phyloP scores from a whole-genome alignment of 2,797 vertebrate species.

The Xiphophorus birchmanni region DNA sequence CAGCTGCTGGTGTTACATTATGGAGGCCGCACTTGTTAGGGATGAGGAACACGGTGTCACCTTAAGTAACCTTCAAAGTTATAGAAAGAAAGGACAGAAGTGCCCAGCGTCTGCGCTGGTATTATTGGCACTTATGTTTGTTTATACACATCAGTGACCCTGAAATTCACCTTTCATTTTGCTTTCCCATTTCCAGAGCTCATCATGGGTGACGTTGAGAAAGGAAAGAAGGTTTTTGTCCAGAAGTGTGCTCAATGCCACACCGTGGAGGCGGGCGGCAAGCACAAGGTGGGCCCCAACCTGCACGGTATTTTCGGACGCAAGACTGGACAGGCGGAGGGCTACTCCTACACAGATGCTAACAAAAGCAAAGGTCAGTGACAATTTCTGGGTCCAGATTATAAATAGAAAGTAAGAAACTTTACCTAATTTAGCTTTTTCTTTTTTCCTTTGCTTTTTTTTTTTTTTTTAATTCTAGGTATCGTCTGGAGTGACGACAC shows the following conservation, averaged over 20 bases:
- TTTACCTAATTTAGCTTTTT: background rate
- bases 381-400: background rate
- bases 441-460: background rate
- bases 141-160: background rate
- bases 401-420: background rate
- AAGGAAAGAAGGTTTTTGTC: slow-evolving; percentile 85
- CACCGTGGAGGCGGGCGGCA: slow-evolving; percentile 83
- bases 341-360: slow-evolving; percentile 84
- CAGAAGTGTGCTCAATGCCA: slow-evolving; percentile 87
- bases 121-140: background rate
- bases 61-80: slow-evolving; percentile 62
- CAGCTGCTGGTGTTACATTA: background rate
- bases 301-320: slow-evolving; percentile 83
- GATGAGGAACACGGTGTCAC: background rate
- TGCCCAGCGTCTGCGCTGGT: background rate
- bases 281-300: slow-evolving; percentile 85
- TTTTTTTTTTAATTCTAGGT: slow-evolving; percentile 59
- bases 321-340: slow-evolving; percentile 81
- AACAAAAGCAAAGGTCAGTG: slow-evolving; percentile 88
- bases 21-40: background rate
- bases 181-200: slow-evolving; percentile 22
- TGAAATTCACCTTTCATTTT: background rate
- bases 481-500: slow-evolving; percentile 84
- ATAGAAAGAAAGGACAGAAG: slow-evolving; percentile 1
- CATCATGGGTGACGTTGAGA: slow-evolving; percentile 81